Evolutionary conservation across 2,797 vertebrate species (phyloP), one percentile per base, ranked within the genome.

Genomic region (Sphenodon punctatus): DNA sequence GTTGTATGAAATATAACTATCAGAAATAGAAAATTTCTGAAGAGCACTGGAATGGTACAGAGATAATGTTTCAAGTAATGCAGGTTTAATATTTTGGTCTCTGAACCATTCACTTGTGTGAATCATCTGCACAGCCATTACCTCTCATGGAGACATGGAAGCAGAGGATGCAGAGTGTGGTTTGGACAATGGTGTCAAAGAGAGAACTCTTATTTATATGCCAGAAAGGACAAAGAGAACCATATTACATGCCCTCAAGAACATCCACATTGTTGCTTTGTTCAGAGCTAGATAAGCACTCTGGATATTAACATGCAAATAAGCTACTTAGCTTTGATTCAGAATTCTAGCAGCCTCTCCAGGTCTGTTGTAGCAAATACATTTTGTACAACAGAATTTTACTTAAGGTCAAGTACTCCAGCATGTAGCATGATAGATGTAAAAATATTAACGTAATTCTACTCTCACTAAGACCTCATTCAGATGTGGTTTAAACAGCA

Each of bases 231-330:
- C 84, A 92, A 45, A 65, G 73, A 81, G 23, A 39, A 17, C 6
- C n/a, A 8, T 15, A 16, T 16, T 61, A 38, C 65, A 41, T 61
- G 67, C 69, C 75, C 49, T 77, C 42, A 82, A 84, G 67, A 48
- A 78, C 58, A 76, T 60, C 64, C 64, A 75, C 58, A 64, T 78
- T 80, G 89, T 89, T 74, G 82, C 78, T 89, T 89, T 76, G 20
- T 75, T 19, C 78, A 55, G 84, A 61, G 84, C 78, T 75, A 39
- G 67, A 79, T 89, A 61, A 86, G 80, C 46, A 90, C 78, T 60
- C 80, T 87, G 22, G 45, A 67, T 38, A 80, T 76, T 80, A 82
- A 84, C 80, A 87, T 76, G 59, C 63, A 87, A 87, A 88, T 72
- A 48, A 56, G 34, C 32, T 65, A 83, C 76, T 82, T 16, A 92